Percentiles rank a stretch among this genome's conserved stretches.
phyloP scores from a whole-genome alignment of 1,140 invertebrate species.

The Polypedilum pembai region DNA sequence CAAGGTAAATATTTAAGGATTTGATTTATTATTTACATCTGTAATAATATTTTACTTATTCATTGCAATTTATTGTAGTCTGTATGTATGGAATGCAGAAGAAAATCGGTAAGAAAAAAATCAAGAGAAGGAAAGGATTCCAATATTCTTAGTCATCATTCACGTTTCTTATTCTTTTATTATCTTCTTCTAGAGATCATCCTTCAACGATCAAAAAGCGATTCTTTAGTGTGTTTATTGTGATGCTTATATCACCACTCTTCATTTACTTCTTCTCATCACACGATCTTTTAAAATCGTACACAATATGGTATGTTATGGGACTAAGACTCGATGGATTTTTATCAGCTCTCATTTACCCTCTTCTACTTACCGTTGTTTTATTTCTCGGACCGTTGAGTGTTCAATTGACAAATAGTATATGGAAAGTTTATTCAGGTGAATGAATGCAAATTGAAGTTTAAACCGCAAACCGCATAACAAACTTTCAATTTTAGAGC shows the following conservation, averaged over 20 bases:
- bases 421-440: slow-evolving; percentile 63
- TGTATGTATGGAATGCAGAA: slow-evolving; percentile 73
- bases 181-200: slow-evolving; percentile 63
- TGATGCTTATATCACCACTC: slow-evolving; percentile 69
- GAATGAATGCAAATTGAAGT: slow-evolving; percentile 34
- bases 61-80: slow-evolving; percentile 47
- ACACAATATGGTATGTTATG: slow-evolving; percentile 60
- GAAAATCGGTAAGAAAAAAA: slow-evolving; percentile 54
- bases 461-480: slow-evolving; percentile 30
- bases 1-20: too few species aligned
- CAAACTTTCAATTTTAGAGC: slow-evolving; percentile 49
- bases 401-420: slow-evolving; percentile 60
- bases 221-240: slow-evolving; percentile 75
- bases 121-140: background rate
- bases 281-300: slow-evolving; percentile 52
- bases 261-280: slow-evolving; percentile 64
- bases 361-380: slow-evolving; percentile 72
- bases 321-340: slow-evolving; percentile 69
- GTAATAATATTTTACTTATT: too few species aligned
- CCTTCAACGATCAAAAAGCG: slow-evolving; percentile 80
- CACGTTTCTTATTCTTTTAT: too few species aligned
- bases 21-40: too few species aligned
- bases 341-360: slow-evolving; percentile 62
- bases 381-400: slow-evolving; percentile 77
- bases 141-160: slow-evolving; percentile 13